phyloP scores from a whole-genome alignment of 2,888 invertebrate species.

The Drosophila birchii region DNA sequence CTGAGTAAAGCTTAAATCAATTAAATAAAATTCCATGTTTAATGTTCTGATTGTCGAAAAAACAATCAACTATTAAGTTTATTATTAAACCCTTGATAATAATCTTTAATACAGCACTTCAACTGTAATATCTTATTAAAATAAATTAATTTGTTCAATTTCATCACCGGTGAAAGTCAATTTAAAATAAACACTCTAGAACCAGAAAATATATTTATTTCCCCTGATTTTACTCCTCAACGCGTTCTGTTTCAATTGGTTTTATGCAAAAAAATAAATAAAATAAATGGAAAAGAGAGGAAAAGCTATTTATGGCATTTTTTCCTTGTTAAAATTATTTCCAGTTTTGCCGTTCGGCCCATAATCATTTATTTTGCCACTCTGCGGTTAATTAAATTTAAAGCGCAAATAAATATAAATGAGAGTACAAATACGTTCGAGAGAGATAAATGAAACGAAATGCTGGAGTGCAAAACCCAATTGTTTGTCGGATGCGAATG shows the following conservation, averaged over 20 bases:
- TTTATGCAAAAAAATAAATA: neutral
- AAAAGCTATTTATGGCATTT: constrained; percentile 22
- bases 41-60: neutral
- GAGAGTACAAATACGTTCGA: constrained; percentile 9
- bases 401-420: constrained; percentile 38
- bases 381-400: constrained; percentile 57
- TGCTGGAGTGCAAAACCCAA: constrained; percentile 11
- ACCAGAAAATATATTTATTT: constrained; percentile 3
- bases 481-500: constrained; percentile 21
- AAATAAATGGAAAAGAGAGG: constrained; percentile 2
- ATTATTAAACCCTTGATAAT: neutral
- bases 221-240: constrained; percentile 20
- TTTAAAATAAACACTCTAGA: constrained; percentile 11
- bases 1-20: neutral
- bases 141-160: neutral
- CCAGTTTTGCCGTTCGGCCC: constrained; percentile 16
- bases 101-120: neutral
- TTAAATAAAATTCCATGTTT: neutral
- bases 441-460: constrained; percentile 25
- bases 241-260: constrained; percentile 2
- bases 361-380: constrained; percentile 49
- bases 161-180: neutral
- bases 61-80: neutral
- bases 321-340: constrained; percentile 30
- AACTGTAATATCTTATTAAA: neutral